Evolutionary conservation across 2,888 invertebrate genomes (phyloP).

Genomic region (Nasonovia ribisnigri): DNA sequence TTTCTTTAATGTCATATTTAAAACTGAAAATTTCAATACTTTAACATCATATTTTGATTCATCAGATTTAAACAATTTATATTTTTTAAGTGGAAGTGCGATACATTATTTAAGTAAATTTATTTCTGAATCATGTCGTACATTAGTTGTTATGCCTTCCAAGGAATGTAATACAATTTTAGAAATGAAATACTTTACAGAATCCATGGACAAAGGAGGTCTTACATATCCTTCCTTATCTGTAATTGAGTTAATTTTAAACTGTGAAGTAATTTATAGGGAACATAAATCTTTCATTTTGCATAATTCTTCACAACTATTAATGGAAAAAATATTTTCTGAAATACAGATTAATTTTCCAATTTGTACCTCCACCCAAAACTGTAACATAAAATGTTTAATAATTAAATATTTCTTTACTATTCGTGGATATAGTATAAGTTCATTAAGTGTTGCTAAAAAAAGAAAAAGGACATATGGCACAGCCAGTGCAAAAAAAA

Average conservation of each 20-base stretch:
- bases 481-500: background rate
- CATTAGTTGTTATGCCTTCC: conserved; percentile 12
- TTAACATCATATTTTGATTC: background rate
- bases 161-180: background rate
- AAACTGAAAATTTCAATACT: no score
- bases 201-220: conserved; percentile 18
- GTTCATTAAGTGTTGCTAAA: conserved; percentile 1
- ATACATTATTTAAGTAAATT: conserved; percentile 16
- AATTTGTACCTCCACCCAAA: background rate
- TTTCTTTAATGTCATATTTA: no score
- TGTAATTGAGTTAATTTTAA: conserved; percentile 20
- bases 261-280: conserved; percentile 21
- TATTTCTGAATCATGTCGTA: background rate
- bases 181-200: conserved; percentile 24
- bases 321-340: background rate
- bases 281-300: conserved; percentile 5
- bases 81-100: conserved; percentile 26
- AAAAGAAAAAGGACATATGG: background rate
- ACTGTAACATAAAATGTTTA: background rate
- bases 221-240: conserved; percentile 4
- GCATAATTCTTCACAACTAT: conserved; percentile 10
- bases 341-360: background rate
- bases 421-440: background rate
- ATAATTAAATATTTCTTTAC: background rate
- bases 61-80: conserved; percentile 10